Evolutionary conservation across 2,888 invertebrate genomes (phyloP), one percentile per base, ranked within the genome.

Genomic region (Neelides folsomi): DNA sequence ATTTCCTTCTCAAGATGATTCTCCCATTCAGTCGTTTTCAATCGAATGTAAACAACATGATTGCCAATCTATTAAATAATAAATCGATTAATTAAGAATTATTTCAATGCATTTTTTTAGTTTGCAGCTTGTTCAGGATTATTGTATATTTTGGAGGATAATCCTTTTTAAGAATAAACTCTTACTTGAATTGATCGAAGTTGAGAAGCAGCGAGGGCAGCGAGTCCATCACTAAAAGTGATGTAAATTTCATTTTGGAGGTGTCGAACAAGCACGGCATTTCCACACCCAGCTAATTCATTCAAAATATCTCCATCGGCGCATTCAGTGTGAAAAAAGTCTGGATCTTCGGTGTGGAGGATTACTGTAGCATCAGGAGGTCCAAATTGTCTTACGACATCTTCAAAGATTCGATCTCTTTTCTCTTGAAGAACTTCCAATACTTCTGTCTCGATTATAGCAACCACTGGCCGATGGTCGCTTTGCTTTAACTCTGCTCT

Each of bases 391-490:
- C 79, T 77, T 19, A 90, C 83, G 0, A 89, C 86, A 70, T 84
- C 82, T 66, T 83, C 80, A 67, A 95, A 88, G 1, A 90, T 83
- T 63, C 77, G 74, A 67, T 85, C 80, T 52, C 92, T 79, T 66
- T 80, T 80, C 13, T 79, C 78, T 45, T 80, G 77, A 67, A 89
- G 82, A 1, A 94, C 83, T 67, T 80, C 80, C 60, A 84, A 76
- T 3, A 88, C 82, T 68, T 94, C 89, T 10, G 92, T 75, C 71
- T 93, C 90, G 64, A 95, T 78, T 53, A 92, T 79, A 0, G 87
- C 90, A 63, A 90, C 82, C 0, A 98, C 95, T 1, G 98, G 97
- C 54, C 97, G 79, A 73, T 97, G 95, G 72, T 97, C 95, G 68
- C 94, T 94, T 69, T 94, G 94, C 69, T 94, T 95, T 53, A 98